Conservation (phyloP, 2,113 vertebrate genomes). For the Neogobius melanostomus region DNA sequence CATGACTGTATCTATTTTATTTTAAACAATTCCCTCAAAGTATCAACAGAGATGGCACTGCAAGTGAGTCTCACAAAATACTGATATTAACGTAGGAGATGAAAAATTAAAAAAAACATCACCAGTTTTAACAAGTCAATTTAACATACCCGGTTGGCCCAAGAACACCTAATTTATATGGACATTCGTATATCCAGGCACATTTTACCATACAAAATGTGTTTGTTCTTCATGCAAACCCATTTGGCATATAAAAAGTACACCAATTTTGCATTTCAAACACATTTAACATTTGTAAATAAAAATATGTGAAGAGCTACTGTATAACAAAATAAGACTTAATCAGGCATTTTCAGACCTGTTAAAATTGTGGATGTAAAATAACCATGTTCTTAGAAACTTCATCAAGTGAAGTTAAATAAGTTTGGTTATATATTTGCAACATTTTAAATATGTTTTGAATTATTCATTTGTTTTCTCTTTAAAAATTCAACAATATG, state of each 20-base stretch:
- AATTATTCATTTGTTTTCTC: not conserved
- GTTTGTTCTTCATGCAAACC: not conserved
- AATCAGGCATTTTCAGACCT: not conserved
- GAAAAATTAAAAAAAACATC: no score
- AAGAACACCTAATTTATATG: no score
- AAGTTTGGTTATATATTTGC: not conserved
- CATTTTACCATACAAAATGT: no score
- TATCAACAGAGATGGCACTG: not conserved
- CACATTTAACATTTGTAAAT: not conserved
- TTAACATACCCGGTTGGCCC: no score
- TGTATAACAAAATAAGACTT: not conserved
- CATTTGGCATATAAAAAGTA: not conserved
- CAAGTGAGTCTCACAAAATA: not conserved
- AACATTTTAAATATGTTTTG: not conserved
- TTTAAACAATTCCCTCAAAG: not conserved
- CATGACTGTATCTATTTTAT: not conserved
- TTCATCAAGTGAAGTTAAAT: not conserved
- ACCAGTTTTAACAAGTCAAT: no score
- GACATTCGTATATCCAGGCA: no score
- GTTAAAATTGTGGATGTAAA: not conserved
- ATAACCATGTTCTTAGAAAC: not conserved
- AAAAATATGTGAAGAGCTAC: not conserved
- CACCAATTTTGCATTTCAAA: not conserved
- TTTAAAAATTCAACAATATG: not conserved
- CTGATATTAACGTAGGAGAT: not conserved